A percentile compares a stretch with the other conserved stretches of the same genome.
Conservation (phyloP, 2,888 invertebrate species). For the Apocheima hispidaria region DNA sequence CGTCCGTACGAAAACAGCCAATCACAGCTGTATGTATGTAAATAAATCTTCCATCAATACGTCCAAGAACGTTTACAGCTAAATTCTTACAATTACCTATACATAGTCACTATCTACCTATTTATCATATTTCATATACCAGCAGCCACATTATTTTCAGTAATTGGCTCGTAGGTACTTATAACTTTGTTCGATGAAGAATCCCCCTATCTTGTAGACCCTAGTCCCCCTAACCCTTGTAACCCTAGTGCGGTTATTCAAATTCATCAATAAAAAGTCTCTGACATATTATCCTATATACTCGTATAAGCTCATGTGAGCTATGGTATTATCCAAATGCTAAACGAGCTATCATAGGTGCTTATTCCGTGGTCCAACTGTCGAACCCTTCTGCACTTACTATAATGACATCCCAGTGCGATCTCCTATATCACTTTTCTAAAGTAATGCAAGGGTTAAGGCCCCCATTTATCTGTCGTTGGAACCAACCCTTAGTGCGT, state of each 20-base stretch:
- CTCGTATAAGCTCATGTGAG: neutral
- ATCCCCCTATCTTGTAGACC: neutral
- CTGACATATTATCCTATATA: slow-evolving; percentile 2
- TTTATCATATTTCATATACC: too few relatives aligned
- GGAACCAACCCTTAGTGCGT: slow-evolving; percentile 8
- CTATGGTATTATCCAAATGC: slow-evolving; percentile 8
- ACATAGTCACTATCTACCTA: too few relatives aligned
- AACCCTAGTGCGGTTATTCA: neutral
- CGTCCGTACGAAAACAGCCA: neutral
- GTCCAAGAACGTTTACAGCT: neutral
- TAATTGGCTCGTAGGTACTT: neutral
- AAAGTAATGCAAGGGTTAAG: slow-evolving; percentile 23
- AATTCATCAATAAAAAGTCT: neutral
- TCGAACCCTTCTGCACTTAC: slow-evolving; percentile 25
- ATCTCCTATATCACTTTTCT: slow-evolving; percentile 24
- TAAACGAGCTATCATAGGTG: slow-evolving; percentile 1
- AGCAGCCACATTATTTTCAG: too few relatives aligned
- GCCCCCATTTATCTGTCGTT: slow-evolving; percentile 10
- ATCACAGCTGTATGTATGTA: too few relatives aligned
- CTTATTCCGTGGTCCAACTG: slow-evolving; percentile 20
- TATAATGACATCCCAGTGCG: slow-evolving; percentile 28
- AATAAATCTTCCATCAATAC: neutral
- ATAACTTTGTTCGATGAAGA: neutral
- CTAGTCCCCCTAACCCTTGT: neutral
- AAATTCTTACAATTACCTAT: too few relatives aligned